These are phyloP conservation scores for Halyomorpha halys DNA, from an alignment of 1,140 invertebrate species.

Conservation along the genomic window DNA sequence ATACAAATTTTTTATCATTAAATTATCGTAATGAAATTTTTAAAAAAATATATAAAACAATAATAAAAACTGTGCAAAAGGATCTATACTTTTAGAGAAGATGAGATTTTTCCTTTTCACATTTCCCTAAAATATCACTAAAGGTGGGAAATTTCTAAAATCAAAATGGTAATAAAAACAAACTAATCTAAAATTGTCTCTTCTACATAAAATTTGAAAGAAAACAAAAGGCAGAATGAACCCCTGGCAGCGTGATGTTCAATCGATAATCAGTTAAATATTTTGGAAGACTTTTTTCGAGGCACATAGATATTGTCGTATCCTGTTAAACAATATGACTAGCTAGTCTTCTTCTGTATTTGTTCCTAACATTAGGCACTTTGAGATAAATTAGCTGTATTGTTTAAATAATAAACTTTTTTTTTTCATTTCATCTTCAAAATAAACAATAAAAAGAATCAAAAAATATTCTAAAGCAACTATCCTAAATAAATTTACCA, in stretches of 20 bases:
- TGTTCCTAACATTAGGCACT: not conserved
- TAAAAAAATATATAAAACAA: conserved; percentile 21
- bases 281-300: not conserved
- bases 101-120: conserved; percentile 11
- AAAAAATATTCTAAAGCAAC: conserved; percentile 14
- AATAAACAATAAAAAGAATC: not conserved
- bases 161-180: conserved; percentile 14
- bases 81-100: conserved; percentile 22
- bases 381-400: not conserved
- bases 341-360: conserved; percentile 8
- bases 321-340: conserved; percentile 13
- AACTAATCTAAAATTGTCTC: conserved; percentile 9
- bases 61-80: conserved; percentile 4
- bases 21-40: conserved; percentile 15
- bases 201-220: not conserved
- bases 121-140: conserved; percentile 1
- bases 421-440: not conserved
- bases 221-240: not conserved
- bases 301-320: not conserved
- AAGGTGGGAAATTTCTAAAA: conserved; percentile 12
- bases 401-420: too few species aligned
- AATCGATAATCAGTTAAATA: not conserved
- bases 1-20: conserved; percentile 24
- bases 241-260: not conserved
- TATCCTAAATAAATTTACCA: conserved; percentile 14